A percentile compares a stretch with the other conserved stretches of the same genome.
Evolutionary conservation across 2,888 invertebrate genomes (phyloP).

Genomic region (Dynastes grantii): DNA sequence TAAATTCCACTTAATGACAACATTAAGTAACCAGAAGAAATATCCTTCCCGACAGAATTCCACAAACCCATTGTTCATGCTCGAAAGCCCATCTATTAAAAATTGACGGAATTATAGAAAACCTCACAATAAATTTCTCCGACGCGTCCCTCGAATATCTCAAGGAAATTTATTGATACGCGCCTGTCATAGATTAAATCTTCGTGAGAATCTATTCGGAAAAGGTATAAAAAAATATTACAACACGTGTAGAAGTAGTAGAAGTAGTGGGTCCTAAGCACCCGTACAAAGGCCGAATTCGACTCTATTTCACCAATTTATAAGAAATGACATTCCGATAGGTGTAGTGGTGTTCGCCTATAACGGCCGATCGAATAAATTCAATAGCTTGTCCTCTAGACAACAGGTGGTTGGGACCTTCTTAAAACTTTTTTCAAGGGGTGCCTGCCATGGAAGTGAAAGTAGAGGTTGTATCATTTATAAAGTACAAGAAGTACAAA

Average conservation of each 20-base stretch:
- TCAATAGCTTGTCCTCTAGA: conserved; percentile 35
- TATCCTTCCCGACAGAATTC: too few species aligned
- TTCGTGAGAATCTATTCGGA: conserved; percentile 15
- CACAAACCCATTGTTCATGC: too few species aligned
- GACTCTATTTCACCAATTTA: conserved; percentile 25
- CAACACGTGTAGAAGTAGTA: not conserved
- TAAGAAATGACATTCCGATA: conserved; percentile 36
- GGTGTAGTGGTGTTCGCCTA: not conserved
- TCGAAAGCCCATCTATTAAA: not conserved
- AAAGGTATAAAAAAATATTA: not conserved
- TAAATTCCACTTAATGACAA: too few species aligned
- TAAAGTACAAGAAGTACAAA: not conserved
- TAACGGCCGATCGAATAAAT: conserved; percentile 33
- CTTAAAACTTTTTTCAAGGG: conserved; percentile 10
- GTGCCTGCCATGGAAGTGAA: not conserved
- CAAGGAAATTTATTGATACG: conserved; percentile 11
- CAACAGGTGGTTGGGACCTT: conserved; percentile 36
- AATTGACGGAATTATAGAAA: conserved; percentile 9
- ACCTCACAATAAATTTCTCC: not conserved
- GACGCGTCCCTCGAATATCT: not conserved
- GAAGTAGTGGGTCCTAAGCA: not conserved
- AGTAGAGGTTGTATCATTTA: conserved; percentile 1
- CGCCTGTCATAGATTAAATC: conserved; percentile 5
- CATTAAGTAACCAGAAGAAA: too few species aligned
- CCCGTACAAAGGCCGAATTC: conserved; percentile 33